Evolutionary conservation across 2,113 vertebrate genomes (phyloP).

Genomic region (Gobius niger): DNA sequence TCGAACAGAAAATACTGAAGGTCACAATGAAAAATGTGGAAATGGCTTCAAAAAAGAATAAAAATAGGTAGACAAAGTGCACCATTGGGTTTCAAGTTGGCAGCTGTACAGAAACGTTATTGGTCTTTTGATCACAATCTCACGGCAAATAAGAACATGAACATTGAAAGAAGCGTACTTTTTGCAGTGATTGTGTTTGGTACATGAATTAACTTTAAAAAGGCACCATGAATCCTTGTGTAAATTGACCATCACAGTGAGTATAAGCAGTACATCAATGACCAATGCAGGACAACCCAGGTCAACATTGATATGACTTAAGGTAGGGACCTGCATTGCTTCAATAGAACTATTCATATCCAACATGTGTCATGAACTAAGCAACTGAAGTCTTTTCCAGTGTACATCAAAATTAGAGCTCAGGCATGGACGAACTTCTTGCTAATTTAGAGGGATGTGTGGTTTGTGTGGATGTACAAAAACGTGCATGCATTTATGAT

Average conservation of each 20-base stretch:
- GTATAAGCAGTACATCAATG: conserved; percentile 16
- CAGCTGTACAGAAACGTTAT: conserved; percentile 26
- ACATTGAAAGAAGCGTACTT: conserved; percentile 24
- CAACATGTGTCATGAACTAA: conserved; percentile 37
- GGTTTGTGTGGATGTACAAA: conserved; percentile 19
- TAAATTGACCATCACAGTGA: conserved; percentile 40
- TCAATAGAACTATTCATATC: conserved; percentile 27
- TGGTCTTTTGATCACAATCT: conserved; percentile 20
- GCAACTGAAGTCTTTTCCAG: conserved; percentile 62
- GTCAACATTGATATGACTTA: conserved; percentile 19
- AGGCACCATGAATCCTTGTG: conserved; percentile 69
- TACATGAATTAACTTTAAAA: conserved; percentile 59
- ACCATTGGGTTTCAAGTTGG: conserved; percentile 53
- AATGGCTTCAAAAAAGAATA: not conserved
- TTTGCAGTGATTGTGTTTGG: conserved; percentile 48
- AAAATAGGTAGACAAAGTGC: conserved; percentile 47
- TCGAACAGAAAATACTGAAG: conserved; percentile 6
- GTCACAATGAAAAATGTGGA: conserved; percentile 16
- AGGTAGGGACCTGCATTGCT: conserved; percentile 46
- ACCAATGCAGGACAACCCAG: conserved; percentile 28
- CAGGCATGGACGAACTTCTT: conserved; percentile 24
- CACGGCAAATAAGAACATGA: conserved; percentile 20
- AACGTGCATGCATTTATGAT: conserved; percentile 44
- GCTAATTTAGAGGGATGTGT: conserved; percentile 8
- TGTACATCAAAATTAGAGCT: conserved; percentile 60